phyloP scores from a whole-genome alignment of 30 jellyfish, hydroid and myxozoan species.

The Nemopilema nomurai region DNA sequence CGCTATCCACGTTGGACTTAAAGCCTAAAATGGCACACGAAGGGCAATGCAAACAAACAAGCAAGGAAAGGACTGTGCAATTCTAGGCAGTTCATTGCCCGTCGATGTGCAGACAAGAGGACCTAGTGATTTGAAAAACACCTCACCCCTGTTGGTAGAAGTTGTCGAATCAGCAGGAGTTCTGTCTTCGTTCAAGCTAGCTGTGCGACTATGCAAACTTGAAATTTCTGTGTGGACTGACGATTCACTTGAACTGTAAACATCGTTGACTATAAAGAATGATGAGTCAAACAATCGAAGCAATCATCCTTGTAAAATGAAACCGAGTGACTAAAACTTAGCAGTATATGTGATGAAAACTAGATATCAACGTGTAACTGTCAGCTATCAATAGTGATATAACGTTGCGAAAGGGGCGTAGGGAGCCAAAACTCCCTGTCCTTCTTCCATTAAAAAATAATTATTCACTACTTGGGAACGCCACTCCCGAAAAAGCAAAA shows the following conservation, averaged over 20 bases:
- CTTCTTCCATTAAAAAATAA: too few relatives aligned
- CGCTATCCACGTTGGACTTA: constrained; percentile 44
- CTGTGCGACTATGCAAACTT: constrained; percentile 57
- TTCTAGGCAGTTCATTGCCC: too few relatives aligned
- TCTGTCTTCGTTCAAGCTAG: constrained; percentile 47
- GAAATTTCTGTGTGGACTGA: constrained; percentile 65
- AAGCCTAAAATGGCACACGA: constrained; percentile 13
- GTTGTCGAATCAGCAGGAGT: constrained; percentile 13
- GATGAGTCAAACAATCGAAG: neutral
- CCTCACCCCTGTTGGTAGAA: constrained; percentile 24
- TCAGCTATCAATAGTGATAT: too few relatives aligned
- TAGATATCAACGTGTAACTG: too few relatives aligned
- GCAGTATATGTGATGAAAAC: too few relatives aligned
- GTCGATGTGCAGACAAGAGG: neutral
- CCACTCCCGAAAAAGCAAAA: too few relatives aligned
- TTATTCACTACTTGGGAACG: too few relatives aligned
- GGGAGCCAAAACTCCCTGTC: too few relatives aligned
- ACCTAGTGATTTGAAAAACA: neutral
- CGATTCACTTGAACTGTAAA: constrained; percentile 46
- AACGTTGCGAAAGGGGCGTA: too few relatives aligned
- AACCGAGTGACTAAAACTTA: neutral
- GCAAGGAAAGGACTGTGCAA: too few relatives aligned
- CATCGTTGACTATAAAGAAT: constrained; percentile 22
- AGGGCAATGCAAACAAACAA: too few relatives aligned
- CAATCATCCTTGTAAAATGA: neutral